Base-by-base conservation (phyloP, 2,888 invertebrate species). In the Chloroclysta siterata region DNA sequence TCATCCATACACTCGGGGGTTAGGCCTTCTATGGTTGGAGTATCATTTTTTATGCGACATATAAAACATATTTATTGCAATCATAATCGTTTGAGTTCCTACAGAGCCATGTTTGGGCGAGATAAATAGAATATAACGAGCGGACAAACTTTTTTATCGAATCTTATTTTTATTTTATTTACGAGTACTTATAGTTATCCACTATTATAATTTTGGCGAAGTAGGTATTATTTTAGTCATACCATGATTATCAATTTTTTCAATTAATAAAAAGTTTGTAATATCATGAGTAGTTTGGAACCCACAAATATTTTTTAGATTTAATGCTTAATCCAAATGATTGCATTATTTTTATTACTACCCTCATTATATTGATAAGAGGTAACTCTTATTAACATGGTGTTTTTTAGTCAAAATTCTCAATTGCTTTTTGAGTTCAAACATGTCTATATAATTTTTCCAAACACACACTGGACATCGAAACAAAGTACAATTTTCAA, bases 21-120 rank as follows among this genome's bases (percentile, higher is more conserved):
- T 87, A 88, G 85, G 87, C 85, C 86, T 85, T 83, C 88, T 86
- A 88, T 84, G 81, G 82, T 79, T 79, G 86, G 82, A 88, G 85
- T 88, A 91, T 91, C 85, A 89, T 89, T 91, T 92, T 92, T 92
- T 93, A 92, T 92, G 88, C 83, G 87, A 88, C 91, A 88, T 92
- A 93, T 93, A 93, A 93, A 93, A 92, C 93, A 92, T 93, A 93
- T 92, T 93, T 93, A 93, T 92, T 86, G 86, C 90, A 88, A 89
- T 90, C 88, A 88, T 92, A 90, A 91, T 89, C 88, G 91, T 82
- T 82, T 78, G 87, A 90, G 87, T 89, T 90, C 85, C 86, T 83
- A 84, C 82, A 86, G 79, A 81, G 81, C 81, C 83, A 82, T 89
- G 87, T 89, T 89, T 83, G 83, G 81, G 79, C 71, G 78, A 84